phyloP scores from a whole-genome alignment of 35 echinoderm and acorn worm genomes.

The Apostichopus japonicus region DNA sequence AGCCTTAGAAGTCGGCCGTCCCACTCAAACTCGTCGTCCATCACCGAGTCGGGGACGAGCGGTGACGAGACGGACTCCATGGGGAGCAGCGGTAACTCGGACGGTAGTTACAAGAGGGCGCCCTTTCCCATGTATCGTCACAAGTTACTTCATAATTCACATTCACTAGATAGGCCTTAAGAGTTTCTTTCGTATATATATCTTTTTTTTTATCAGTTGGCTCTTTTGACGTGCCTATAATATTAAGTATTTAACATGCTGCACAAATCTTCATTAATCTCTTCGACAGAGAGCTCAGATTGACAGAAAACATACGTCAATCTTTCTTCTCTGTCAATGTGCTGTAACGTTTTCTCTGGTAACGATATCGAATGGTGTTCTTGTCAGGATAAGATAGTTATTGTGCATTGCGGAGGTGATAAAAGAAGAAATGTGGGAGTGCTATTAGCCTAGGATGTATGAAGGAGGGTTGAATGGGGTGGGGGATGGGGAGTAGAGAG shows the following conservation, averaged over 20 bases:
- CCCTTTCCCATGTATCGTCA: slow-evolving; percentile 29
- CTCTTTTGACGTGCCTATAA: slow-evolving; percentile 32
- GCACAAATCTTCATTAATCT: background rate
- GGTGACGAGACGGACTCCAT: slow-evolving; percentile 53
- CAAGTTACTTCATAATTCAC: slow-evolving; percentile 48
- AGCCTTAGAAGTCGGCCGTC: slow-evolving; percentile 60
- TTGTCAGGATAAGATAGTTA: no score
- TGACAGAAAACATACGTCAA: no score
- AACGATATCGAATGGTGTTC: no score
- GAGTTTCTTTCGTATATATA: background rate
- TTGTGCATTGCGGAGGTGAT: no score
- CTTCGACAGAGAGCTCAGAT: background rate
- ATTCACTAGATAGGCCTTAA: slow-evolving; percentile 59
- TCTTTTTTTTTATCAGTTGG: background rate
- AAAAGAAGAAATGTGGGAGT: no score
- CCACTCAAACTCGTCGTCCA: slow-evolving; percentile 51
- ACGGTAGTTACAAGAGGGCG: slow-evolving; percentile 28
- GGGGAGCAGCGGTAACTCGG: slow-evolving; percentile 50
- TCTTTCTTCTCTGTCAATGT: no score
- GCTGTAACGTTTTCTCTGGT: no score
- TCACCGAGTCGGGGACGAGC: slow-evolving; percentile 50
- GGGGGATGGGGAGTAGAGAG: no score
- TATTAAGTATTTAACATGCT: slow-evolving; percentile 31
- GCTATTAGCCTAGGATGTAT: no score
- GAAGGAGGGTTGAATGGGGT: no score